Evolutionary conservation across 2,888 invertebrate genomes (phyloP), one percentile per base, ranked within the genome.

Genomic region (Miltochrista miniata): DNA sequence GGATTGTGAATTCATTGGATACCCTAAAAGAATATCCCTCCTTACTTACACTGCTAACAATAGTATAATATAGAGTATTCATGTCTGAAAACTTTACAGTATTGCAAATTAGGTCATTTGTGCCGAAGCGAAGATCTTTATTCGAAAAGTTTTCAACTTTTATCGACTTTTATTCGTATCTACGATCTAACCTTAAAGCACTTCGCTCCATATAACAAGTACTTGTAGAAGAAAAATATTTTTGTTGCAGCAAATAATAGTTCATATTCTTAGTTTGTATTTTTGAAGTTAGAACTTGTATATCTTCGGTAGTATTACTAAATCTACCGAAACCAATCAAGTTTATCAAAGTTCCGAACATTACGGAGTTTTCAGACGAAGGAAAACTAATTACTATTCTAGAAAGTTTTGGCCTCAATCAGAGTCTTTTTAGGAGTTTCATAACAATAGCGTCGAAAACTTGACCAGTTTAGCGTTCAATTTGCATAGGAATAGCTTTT

Each of bases 341-440:
- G 65, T 74, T 74, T 54, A 59, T 59, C 49, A 65, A 76, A 81
- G 68, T 81, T 76, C 76, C 76, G 76, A 75, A 78, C 77, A 76
- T 75, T 62, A 70, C 60, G 52, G 62, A 72, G 68, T 74, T 79
- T 72, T 68, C 65, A 72, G 61, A 60, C 63, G 63, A 74, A n/a
- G n/a, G n/a, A n/a, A n/a, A n/a, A n/a, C 75, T 80, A 75, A 79
- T 81, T 80, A 74, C 72, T 74, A 75, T 79, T 74, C 74, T 65
- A 54, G 54, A 68, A 76, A 76, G 70, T 81, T 82, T 60, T 44
- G 53, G 67, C 65, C 69, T 72, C 69, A 78, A n/a, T 80, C 74
- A 77, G 57, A 67, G 49, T 57, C 54, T 56, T 68, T 68, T 68
- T 60, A 61, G 59, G 55, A 66, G 59, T 69, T 64, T 60, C 61